A percentile compares a stretch with the other conserved stretches of the same genome.
These are phyloP conservation scores for Sebastes matsubarae DNA, from an alignment of 2,797 vertebrate species.

Conservation along the genomic window DNA sequence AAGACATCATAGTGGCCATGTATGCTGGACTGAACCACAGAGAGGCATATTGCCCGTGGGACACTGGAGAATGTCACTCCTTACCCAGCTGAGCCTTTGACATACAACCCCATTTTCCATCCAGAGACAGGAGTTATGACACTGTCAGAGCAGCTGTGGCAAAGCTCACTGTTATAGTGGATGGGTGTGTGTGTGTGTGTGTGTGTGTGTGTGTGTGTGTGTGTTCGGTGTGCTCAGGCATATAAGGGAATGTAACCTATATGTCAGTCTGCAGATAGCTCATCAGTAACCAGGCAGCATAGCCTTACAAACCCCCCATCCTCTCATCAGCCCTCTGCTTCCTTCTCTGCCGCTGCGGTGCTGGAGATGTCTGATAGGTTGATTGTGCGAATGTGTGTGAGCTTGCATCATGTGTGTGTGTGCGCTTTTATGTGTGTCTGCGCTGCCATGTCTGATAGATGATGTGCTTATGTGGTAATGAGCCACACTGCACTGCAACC, in stretches of 20 bases:
- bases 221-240: neutral
- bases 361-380: constrained; percentile 45
- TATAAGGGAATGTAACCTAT: constrained; percentile 53
- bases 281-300: constrained; percentile 72
- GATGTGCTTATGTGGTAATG: constrained; percentile 61
- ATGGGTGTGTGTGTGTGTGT: constrained; percentile 10
- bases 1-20: neutral
- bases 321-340: constrained; percentile 26
- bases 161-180: constrained; percentile 23
- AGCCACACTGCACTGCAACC: constrained; percentile 38
- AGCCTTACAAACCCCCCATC: constrained; percentile 24
- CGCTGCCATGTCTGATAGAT: constrained; percentile 61
- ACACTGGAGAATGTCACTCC: constrained; percentile 39
- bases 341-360: constrained; percentile 24
- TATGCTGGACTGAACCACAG: constrained; percentile 15
- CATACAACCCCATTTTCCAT: constrained; percentile 59
- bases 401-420: constrained; percentile 29
- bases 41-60: constrained; percentile 27
- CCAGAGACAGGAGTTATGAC: constrained; percentile 56
- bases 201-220: constrained; percentile 16
- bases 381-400: constrained; percentile 32
- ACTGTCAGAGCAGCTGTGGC: constrained; percentile 62
- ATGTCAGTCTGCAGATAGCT: constrained; percentile 68
- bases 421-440: constrained; percentile 34
- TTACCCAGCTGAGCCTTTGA: constrained; percentile 64